Conservation (phyloP, 2,888 invertebrate genomes). For the Rotaria macrura region DNA sequence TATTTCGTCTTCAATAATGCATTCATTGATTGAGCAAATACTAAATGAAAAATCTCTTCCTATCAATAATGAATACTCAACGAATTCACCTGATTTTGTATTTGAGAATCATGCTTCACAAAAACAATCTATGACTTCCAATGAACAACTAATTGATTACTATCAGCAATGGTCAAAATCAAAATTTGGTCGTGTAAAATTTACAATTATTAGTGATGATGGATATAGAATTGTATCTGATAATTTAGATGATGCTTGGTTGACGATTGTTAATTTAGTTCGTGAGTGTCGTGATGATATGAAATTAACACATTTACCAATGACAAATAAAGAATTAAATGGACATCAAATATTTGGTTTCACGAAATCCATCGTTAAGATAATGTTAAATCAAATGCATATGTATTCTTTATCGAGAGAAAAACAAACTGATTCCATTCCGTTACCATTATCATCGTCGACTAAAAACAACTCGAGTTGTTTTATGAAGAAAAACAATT, state of each 20-base stretch:
- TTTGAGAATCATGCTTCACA: not conserved
- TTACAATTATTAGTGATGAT: not conserved
- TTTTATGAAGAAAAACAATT: not conserved
- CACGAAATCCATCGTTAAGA: not conserved
- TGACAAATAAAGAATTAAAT: not conserved
- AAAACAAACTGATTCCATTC: not conserved
- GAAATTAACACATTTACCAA: conserved; percentile 1
- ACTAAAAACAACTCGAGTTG: not conserved
- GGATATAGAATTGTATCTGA: not conserved
- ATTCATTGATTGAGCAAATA: not conserved
- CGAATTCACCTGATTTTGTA: no score
- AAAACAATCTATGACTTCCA: no score
- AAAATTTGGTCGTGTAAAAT: not conserved
- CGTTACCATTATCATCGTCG: not conserved
- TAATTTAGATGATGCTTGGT: not conserved
- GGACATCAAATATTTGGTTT: conserved; percentile 5
- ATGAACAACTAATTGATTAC: not conserved
- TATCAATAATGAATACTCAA: not conserved
- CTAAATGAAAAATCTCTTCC: not conserved
- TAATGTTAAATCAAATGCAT: not conserved
- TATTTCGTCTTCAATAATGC: not conserved
- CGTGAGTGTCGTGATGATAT: conserved; percentile 12
- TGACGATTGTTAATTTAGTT: not conserved
- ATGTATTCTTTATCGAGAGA: not conserved
- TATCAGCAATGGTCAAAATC: not conserved